Evolutionary conservation across 2,113 vertebrate species (phyloP).

Genomic region (Notarius quadriscutis): DNA sequence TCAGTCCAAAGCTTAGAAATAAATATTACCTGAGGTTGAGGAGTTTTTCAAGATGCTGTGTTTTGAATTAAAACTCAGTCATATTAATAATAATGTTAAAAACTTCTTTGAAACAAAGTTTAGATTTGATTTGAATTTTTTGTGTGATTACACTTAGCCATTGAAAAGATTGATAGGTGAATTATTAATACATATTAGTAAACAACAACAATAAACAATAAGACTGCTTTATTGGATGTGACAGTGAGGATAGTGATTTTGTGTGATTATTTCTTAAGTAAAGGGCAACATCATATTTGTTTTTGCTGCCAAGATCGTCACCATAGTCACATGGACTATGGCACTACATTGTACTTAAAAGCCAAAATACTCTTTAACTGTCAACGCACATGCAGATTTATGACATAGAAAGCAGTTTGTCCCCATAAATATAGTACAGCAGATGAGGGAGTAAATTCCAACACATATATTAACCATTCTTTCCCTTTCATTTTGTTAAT

Average conservation of each 20-base stretch:
- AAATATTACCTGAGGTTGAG: background rate
- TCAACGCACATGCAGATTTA: background rate
- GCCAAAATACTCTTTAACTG: constrained; percentile 13
- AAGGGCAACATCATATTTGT: background rate
- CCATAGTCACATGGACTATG: background rate
- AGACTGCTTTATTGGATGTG: background rate
- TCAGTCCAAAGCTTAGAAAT: background rate
- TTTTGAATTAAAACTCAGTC: background rate
- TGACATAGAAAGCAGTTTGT: constrained; percentile 14
- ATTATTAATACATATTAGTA: background rate
- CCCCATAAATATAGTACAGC: constrained; percentile 34
- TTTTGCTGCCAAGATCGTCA: background rate
- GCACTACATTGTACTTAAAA: constrained; percentile 8
- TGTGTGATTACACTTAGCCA: background rate
- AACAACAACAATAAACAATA: background rate
- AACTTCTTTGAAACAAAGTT: background rate
- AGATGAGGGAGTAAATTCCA: constrained; percentile 21
- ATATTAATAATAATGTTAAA: background rate
- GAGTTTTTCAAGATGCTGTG: background rate
- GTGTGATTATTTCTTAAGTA: background rate
- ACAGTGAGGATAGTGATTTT: background rate
- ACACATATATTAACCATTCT: constrained; percentile 34
- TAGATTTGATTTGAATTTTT: background rate
- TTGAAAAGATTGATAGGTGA: background rate
- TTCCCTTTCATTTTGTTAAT: constrained; percentile 47